phyloP scores from a whole-genome alignment of 2,113 vertebrate genomes.

The Lynx canadensis region DNA sequence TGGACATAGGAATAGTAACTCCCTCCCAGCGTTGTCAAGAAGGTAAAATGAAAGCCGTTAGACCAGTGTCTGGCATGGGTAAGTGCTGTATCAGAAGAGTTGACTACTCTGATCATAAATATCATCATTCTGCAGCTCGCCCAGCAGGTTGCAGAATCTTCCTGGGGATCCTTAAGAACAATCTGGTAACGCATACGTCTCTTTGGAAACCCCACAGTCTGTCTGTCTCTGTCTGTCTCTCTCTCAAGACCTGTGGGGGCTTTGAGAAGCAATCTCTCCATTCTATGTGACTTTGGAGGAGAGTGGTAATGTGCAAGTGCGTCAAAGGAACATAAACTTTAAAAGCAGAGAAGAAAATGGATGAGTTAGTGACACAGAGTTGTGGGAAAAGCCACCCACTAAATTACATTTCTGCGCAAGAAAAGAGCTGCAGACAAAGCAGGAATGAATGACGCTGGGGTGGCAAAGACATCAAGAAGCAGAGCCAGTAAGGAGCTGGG shows the following conservation, averaged over 20 bases:
- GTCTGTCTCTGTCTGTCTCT: too few relatives aligned
- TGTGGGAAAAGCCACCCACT: slow-evolving; percentile 44
- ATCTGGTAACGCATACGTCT: neutral
- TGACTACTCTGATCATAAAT: neutral
- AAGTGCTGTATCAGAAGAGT: neutral
- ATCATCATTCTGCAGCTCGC: neutral
- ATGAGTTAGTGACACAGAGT: slow-evolving; percentile 59
- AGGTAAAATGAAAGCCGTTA: neutral
- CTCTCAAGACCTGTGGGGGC: neutral
- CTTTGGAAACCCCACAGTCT: neutral
- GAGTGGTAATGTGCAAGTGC: neutral
- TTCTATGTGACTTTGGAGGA: slow-evolving; percentile 32
- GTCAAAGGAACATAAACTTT: neutral
- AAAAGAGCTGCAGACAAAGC: neutral
- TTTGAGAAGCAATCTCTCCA: slow-evolving; percentile 68
- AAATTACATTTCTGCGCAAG: slow-evolving; percentile 59
- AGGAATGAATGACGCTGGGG: neutral
- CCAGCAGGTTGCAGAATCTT: neutral
- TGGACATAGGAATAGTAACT: neutral
- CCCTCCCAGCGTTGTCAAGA: neutral
- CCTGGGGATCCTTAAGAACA: neutral
- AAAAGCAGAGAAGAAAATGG: slow-evolving; percentile 62
- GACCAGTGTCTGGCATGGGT: neutral
- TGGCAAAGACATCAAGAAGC: neutral
- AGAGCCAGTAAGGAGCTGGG: neutral